Percentiles rank a stretch among this genome's conserved stretches.
These are phyloP conservation scores for Alligator sinensis DNA, from an alignment of 2,113 vertebrate species.

Conservation along the genomic window DNA sequence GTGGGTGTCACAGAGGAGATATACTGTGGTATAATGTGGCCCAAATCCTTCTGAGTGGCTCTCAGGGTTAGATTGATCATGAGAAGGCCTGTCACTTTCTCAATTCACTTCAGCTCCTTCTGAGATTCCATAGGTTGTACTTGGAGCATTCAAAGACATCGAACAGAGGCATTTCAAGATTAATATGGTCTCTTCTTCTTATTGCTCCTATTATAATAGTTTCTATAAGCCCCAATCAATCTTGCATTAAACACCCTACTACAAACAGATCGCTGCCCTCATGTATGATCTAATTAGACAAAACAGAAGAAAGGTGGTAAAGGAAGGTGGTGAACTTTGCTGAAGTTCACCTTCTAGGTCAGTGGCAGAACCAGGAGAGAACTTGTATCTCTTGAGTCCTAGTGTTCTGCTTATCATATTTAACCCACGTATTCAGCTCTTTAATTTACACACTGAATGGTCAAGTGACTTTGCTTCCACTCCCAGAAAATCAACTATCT, in stretches of 20 bases:
- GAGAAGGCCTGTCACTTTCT: not conserved
- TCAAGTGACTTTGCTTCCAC: not conserved
- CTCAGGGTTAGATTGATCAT: not conserved
- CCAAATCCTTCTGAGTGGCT: not conserved
- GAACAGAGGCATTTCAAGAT: not conserved
- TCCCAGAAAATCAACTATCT: not conserved
- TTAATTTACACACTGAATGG: not conserved
- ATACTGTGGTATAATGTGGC: not conserved
- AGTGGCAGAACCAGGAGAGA: not conserved
- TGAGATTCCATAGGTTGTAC: not conserved
- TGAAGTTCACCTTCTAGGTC: not conserved
- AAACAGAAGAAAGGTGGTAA: not conserved
- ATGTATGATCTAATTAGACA: not conserved
- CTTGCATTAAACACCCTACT: not conserved
- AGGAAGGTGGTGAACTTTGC: not conserved
- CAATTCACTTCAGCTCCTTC: not conserved
- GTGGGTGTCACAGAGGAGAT: not conserved
- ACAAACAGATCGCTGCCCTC: constrained; percentile 10
- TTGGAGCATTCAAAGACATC: not conserved
- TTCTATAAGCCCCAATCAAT: constrained; percentile 22
- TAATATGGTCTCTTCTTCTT: not conserved
- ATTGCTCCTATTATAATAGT: not conserved
- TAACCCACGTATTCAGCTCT: not conserved
- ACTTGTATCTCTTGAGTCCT: not conserved
- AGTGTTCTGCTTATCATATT: not conserved